Percentiles rank a stretch among this genome's conserved stretches.
Evolutionary conservation across 2,113 vertebrate genomes (phyloP).

Genomic region (Etheostoma cragini): DNA sequence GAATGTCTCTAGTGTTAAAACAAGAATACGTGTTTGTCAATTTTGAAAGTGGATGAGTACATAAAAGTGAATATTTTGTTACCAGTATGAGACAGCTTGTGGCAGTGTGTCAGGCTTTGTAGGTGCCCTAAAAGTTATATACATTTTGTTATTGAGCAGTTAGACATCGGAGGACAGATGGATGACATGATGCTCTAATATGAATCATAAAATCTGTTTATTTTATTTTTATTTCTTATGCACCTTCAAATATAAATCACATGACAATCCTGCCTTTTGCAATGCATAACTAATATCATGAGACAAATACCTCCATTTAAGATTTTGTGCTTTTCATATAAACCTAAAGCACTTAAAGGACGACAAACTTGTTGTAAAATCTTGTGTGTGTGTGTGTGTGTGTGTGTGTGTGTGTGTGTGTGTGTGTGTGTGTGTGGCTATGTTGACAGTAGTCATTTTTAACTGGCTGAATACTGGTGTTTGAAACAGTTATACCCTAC

Average conservation of each 20-base stretch:
- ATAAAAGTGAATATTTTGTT: conserved; percentile 35
- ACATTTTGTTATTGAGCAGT: neutral
- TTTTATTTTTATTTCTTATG: neutral
- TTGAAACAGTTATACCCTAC: conserved; percentile 57
- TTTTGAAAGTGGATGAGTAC: neutral
- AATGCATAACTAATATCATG: neutral
- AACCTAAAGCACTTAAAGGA: neutral
- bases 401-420: too few species aligned
- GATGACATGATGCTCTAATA: neutral
- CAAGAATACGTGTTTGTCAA: neutral
- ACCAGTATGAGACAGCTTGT: conserved; percentile 11
- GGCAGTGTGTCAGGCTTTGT: neutral
- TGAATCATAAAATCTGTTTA: neutral
- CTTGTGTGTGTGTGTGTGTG: neutral
- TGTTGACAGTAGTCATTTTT: conserved; percentile 59
- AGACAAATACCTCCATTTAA: neutral
- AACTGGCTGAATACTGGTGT: conserved; percentile 56
- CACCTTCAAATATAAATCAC: neutral
- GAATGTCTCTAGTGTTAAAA: conserved; percentile 1
- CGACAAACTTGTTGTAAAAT: neutral
- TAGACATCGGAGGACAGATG: too few species aligned
- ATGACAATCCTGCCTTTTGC: neutral
- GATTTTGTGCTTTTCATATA: neutral
- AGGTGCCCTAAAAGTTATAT: neutral
- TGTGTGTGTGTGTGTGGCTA: neutral